Percentiles rank a stretch among this genome's conserved stretches.
These are phyloP conservation scores for Microplitis manilae DNA, from an alignment of 2,888 invertebrate species.

Conservation along the genomic window DNA sequence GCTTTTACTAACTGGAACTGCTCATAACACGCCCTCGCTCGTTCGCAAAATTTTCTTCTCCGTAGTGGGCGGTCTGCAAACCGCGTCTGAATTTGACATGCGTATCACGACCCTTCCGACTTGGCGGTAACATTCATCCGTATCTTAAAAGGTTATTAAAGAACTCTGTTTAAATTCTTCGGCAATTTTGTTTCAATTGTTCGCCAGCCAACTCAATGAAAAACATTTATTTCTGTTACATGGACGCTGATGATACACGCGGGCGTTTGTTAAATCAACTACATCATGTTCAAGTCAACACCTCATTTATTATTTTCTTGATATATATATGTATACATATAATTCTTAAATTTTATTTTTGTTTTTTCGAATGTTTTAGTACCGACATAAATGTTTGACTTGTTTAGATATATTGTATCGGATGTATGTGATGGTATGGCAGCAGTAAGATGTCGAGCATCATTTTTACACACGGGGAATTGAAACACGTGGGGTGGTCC, in stretches of 20 bases:
- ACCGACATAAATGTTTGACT: neutral
- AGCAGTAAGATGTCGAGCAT: neutral
- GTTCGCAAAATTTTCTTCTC: constrained; percentile 29
- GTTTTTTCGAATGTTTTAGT: neutral
- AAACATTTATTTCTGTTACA: constrained; percentile 5
- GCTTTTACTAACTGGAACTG: constrained; percentile 15
- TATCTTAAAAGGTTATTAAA: constrained; percentile 22
- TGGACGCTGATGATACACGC: neutral
- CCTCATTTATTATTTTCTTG: neutral
- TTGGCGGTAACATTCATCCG: constrained; percentile 36
- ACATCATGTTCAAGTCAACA: neutral
- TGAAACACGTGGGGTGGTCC: constrained; percentile 60
- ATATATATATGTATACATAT: neutral
- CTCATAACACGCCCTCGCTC: constrained; percentile 19
- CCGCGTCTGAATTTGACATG: constrained; percentile 62
- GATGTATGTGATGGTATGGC: neutral
- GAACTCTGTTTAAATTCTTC: constrained; percentile 6
- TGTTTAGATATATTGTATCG: neutral
- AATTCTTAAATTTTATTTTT: neutral
- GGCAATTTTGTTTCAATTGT: constrained; percentile 7
- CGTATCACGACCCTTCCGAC: constrained; percentile 66
- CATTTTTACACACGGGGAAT: constrained; percentile 10
- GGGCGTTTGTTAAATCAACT: neutral
- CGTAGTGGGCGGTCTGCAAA: constrained; percentile 64
- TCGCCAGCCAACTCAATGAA: constrained; percentile 15